Conservation (phyloP, 2,113 vertebrate genomes). For the Lontra canadensis region DNA sequence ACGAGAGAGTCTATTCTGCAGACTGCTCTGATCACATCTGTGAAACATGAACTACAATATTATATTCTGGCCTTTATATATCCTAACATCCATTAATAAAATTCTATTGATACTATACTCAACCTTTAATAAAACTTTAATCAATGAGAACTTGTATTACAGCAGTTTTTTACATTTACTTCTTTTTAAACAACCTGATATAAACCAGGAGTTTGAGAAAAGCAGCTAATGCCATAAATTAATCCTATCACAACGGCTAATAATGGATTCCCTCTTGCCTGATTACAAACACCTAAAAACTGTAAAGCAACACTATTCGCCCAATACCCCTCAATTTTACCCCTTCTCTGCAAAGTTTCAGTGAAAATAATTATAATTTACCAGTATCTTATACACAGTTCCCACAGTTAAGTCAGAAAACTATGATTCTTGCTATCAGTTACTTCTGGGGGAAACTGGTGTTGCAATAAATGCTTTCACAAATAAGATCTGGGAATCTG, state of each 20-base stretch:
- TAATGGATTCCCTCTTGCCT: neutral
- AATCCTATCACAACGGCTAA: neutral
- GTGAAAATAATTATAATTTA: constrained; percentile 1
- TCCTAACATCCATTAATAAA: neutral
- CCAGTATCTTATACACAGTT: neutral
- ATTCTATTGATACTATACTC: neutral
- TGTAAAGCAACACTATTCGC: neutral
- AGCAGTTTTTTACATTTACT: neutral
- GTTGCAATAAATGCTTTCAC: neutral
- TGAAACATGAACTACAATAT: neutral
- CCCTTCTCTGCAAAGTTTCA: neutral
- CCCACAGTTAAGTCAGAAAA: neutral
- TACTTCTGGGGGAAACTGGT: neutral
- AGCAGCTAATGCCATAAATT: neutral
- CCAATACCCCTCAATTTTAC: neutral
- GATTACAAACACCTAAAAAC: constrained; percentile 18
- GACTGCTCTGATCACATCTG: neutral
- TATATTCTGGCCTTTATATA: neutral
- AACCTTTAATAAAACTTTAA: neutral
- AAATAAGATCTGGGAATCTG: neutral
- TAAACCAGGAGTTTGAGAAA: constrained; percentile 3
- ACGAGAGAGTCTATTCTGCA: neutral
- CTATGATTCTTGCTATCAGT: neutral
- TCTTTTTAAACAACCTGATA: constrained; percentile 46
- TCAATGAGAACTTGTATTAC: neutral